phyloP scores from a whole-genome alignment of 2,797 vertebrate species.

The Mionectes olivaceus region DNA sequence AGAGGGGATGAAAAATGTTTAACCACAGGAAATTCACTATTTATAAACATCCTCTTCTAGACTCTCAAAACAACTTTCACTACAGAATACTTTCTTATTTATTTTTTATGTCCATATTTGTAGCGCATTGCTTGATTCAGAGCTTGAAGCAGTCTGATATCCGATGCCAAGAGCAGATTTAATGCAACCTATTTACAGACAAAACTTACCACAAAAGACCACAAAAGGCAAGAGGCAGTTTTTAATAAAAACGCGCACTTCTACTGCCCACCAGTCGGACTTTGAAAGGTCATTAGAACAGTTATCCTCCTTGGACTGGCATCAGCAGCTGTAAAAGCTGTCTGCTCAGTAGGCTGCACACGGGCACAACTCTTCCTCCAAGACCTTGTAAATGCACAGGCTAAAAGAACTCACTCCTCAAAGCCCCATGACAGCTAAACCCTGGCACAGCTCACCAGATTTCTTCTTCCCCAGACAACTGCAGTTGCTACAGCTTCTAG shows the following conservation, averaged over 20 bases:
- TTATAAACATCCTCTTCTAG: conserved; percentile 24
- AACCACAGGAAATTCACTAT: conserved; percentile 13
- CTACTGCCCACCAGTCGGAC: background rate
- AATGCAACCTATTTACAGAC: background rate
- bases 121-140: background rate
- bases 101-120: background rate
- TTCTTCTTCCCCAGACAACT: background rate
- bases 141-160: background rate
- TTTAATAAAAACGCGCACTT: background rate
- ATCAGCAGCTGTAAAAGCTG: background rate
- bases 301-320: background rate
- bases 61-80: background rate
- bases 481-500: background rate
- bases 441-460: background rate
- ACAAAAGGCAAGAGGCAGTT: background rate
- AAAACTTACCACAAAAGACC: background rate
- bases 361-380: background rate
- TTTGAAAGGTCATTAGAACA: background rate
- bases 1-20: background rate
- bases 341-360: background rate
- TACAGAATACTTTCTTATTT: background rate
- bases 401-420: background rate
- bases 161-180: background rate
- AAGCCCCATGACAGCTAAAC: background rate
- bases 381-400: background rate